Conservation (phyloP, 2,797 vertebrate species). For the Anguilla megastoma region DNA sequence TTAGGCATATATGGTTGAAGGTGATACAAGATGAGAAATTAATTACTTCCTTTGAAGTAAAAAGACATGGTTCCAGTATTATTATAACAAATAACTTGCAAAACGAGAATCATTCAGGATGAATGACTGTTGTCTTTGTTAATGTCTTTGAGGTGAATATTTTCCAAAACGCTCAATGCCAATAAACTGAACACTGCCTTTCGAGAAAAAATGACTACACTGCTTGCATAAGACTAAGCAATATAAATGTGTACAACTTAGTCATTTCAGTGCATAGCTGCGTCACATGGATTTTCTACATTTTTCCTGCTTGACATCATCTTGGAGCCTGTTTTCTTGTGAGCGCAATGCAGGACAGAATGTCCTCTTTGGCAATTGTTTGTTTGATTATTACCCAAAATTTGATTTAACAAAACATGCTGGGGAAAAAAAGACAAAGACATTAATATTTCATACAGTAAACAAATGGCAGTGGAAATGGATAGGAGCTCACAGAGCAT, state of each 20-base stretch:
- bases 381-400: slow-evolving; percentile 3
- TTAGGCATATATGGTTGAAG: slow-evolving; percentile 28
- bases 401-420: not conserved
- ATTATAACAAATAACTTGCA: slow-evolving; percentile 22
- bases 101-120: slow-evolving; percentile 12
- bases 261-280: not conserved
- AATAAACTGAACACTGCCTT: not conserved
- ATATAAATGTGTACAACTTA: not conserved
- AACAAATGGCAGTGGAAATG: slow-evolving; percentile 18
- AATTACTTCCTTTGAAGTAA: slow-evolving; percentile 29
- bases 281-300: not conserved
- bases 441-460: slow-evolving; percentile 29
- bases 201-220: not conserved
- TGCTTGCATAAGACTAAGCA: not conserved
- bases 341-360: not conserved
- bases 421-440: not conserved
- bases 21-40: slow-evolving; percentile 9
- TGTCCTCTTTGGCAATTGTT: not conserved
- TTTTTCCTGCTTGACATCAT: not conserved
- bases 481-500: slow-evolving; percentile 20
- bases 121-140: not conserved
- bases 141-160: no score
- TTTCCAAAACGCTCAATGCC: not conserved
- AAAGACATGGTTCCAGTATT: slow-evolving; percentile 25
- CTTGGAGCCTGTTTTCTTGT: not conserved